Evolutionary conservation across 2,888 invertebrate species (phyloP).

Genomic region (Sylvicola fuscatus): DNA sequence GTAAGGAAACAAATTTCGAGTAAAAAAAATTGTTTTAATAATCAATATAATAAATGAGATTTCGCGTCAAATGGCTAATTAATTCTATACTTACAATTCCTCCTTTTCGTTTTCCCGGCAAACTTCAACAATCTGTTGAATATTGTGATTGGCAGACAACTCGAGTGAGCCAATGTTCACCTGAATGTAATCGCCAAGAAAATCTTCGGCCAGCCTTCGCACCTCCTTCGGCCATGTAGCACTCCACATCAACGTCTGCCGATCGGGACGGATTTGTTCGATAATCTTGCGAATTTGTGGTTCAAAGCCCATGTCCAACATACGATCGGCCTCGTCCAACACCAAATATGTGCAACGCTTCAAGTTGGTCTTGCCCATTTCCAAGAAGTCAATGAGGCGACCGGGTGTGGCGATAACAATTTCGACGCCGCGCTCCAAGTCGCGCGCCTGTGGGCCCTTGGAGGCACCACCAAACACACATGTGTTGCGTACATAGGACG

Average conservation of each 20-base stretch:
- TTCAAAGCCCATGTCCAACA: conserved; percentile 97
- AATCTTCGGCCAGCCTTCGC: conserved; percentile 75
- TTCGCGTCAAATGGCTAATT: too few relatives aligned
- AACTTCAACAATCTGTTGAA: conserved; percentile 62
- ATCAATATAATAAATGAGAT: conserved; percentile 1
- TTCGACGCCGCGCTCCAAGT: conserved; percentile 59
- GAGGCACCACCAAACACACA: conserved; percentile 90
- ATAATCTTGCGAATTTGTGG: conserved; percentile 89
- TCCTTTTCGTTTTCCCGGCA: conserved; percentile 62
- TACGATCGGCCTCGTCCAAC: conserved; percentile 80
- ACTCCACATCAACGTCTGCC: conserved; percentile 97
- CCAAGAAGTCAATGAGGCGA: conserved; percentile 65
- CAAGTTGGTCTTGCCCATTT: conserved; percentile 51
- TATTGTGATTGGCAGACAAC: conserved; percentile 80
- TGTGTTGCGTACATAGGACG: conserved; percentile 56
- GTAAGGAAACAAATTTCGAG: too few relatives aligned
- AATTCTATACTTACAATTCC: conserved; percentile 23
- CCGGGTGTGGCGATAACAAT: conserved; percentile 83
- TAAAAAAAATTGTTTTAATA: neutral
- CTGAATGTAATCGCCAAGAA: conserved; percentile 73
- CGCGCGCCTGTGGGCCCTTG: conserved; percentile 50
- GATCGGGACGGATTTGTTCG: conserved; percentile 79
- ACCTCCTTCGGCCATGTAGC: conserved; percentile 99
- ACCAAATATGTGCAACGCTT: conserved; percentile 66
- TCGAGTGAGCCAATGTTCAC: conserved; percentile 73